Conservation (phyloP, 37 sponge, comb jelly and placozoan species). For the Halichondria panicea region DNA sequence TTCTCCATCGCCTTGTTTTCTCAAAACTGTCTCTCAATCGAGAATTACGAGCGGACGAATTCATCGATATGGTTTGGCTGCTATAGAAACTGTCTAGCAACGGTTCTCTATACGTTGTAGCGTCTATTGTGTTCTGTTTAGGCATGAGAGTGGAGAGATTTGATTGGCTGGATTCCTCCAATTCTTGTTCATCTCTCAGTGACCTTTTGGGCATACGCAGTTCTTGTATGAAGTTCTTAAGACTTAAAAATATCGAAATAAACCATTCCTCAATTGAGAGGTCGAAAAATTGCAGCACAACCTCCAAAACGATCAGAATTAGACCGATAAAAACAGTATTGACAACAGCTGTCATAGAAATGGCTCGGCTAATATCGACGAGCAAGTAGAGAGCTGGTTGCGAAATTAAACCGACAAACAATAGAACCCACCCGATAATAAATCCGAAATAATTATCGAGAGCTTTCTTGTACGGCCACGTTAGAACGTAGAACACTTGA, state of each 20-base stretch:
- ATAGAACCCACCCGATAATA: conserved; percentile 24
- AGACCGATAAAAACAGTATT: conserved; percentile 1
- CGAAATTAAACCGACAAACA: conserved; percentile 37
- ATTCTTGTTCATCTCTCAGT: background rate
- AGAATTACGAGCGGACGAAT: too few relatives aligned
- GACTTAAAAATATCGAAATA: background rate
- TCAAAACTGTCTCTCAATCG: too few relatives aligned
- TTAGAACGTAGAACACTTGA: conserved; percentile 13
- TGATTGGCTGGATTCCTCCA: background rate
- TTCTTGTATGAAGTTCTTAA: background rate
- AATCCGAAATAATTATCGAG: conserved; percentile 57
- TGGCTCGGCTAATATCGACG: background rate
- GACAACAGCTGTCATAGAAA: conserved; percentile 15
- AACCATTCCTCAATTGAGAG: background rate
- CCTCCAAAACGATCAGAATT: conserved; percentile 6
- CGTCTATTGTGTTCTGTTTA: background rate
- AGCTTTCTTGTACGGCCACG: conserved; percentile 52
- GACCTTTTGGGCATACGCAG: background rate
- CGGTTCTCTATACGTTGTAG: conserved; percentile 18
- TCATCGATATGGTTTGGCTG: too few relatives aligned
- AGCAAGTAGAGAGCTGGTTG: conserved; percentile 16
- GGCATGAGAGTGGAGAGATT: background rate
- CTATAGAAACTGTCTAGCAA: conserved; percentile 29
- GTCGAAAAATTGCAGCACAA: background rate
- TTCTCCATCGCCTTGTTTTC: too few relatives aligned